Evolutionary conservation across 2,888 invertebrate species (phyloP).

Genomic region (Gisinianus flammeolus): DNA sequence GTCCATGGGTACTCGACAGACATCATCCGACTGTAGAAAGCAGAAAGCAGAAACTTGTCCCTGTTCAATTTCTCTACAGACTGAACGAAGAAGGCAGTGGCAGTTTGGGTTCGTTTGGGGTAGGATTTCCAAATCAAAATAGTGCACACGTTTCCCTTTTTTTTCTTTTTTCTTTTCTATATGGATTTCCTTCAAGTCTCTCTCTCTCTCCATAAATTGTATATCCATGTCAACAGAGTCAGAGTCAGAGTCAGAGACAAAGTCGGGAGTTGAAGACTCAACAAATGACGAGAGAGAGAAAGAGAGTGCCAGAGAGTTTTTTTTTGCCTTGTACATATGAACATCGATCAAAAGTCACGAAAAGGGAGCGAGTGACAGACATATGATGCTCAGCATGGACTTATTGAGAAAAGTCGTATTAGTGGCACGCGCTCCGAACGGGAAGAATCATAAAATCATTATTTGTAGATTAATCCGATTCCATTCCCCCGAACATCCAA

Average conservation of each 20-base stretch:
- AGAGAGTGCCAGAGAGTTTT: background rate
- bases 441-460: conserved; percentile 39
- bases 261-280: background rate
- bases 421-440: conserved; percentile 18
- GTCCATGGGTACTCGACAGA: background rate
- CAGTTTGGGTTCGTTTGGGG: background rate
- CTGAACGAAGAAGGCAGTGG: too few relatives aligned
- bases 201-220: too few relatives aligned
- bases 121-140: background rate
- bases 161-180: background rate
- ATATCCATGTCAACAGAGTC: background rate
- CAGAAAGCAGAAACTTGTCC: background rate
- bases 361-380: background rate
- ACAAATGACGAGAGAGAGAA: conserved; percentile 15
- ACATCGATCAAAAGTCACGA: conserved; percentile 37
- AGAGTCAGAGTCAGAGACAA: background rate
- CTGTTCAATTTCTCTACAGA: background rate
- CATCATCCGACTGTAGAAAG: background rate
- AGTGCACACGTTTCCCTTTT: background rate
- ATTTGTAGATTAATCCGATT: conserved; percentile 40
- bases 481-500: conserved; percentile 23
- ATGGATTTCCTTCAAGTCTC: background rate
- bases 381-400: background rate
- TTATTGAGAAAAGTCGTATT: conserved; percentile 35
- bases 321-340: background rate